These are phyloP conservation scores for Semotilus atromaculatus DNA, from an alignment of 2,797 vertebrate genomes.

Conservation along the genomic window DNA sequence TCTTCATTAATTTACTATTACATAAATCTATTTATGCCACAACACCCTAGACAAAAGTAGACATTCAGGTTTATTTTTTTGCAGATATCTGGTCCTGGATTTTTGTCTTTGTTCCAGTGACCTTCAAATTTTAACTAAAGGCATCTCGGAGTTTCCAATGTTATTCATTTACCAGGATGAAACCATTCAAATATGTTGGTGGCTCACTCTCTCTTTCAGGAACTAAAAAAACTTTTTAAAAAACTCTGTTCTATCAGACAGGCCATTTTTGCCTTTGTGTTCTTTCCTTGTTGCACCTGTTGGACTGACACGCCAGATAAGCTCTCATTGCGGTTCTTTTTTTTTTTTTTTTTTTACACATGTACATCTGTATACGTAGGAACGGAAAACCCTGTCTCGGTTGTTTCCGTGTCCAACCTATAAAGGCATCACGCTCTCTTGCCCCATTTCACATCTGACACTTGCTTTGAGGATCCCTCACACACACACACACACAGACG, in stretches of 20 bases:
- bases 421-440: neutral
- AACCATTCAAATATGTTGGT: neutral
- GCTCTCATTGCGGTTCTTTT: neutral
- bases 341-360: neutral
- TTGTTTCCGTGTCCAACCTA: conserved; percentile 9
- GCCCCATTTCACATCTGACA: neutral
- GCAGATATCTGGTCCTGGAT: neutral
- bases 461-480: conserved; percentile 2
- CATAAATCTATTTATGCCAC: neutral
- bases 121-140: neutral
- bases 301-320: neutral
- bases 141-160: conserved; percentile 36
- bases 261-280: neutral
- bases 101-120: conserved; percentile 13
- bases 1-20: neutral
- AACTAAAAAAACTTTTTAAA: neutral
- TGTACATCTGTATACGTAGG: neutral
- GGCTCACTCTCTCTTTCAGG: conserved; percentile 14
- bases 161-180: neutral
- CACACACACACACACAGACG: conserved; percentile 15
- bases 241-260: neutral
- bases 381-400: conserved; percentile 1
- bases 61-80: neutral
- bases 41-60: neutral
- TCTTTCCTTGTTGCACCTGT: conserved; percentile 28